phyloP scores from a whole-genome alignment of 2,113 vertebrate species.

The Delphinus delphis region DNA sequence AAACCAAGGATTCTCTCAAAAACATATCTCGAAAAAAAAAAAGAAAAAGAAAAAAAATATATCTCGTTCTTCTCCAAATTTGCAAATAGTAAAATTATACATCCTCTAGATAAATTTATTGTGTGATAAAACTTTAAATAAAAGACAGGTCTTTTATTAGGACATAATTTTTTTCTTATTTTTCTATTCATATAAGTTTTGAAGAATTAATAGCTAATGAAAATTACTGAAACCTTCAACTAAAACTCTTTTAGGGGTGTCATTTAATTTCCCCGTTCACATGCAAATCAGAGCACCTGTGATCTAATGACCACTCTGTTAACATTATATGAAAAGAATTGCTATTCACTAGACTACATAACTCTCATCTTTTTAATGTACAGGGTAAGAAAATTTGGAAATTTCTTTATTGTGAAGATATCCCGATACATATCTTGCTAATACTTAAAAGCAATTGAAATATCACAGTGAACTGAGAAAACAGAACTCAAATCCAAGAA shows the following conservation, averaged over 20 bases:
- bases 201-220: background rate
- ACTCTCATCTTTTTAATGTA: background rate
- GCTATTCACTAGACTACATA: background rate
- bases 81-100: background rate
- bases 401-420: background rate
- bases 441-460: constrained; percentile 46
- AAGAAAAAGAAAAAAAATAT: background rate
- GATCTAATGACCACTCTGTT: background rate
- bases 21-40: background rate
- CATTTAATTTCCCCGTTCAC: constrained; percentile 10
- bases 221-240: background rate
- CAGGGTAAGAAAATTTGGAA: constrained; percentile 4
- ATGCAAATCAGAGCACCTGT: background rate
- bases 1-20: background rate
- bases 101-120: background rate
- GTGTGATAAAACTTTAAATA: background rate
- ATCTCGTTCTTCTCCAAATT: background rate
- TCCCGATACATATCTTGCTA: background rate
- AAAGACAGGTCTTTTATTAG: background rate
- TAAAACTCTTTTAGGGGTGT: background rate
- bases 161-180: background rate
- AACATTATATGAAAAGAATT: constrained; percentile 22
- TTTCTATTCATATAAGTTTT: background rate
- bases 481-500: background rate
- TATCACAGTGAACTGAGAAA: background rate